Evolutionary conservation across 92 coral and sea anemone genomes (phyloP), one percentile per base, ranked within the genome.

Genomic region (Palythoa grandiflora): DNA sequence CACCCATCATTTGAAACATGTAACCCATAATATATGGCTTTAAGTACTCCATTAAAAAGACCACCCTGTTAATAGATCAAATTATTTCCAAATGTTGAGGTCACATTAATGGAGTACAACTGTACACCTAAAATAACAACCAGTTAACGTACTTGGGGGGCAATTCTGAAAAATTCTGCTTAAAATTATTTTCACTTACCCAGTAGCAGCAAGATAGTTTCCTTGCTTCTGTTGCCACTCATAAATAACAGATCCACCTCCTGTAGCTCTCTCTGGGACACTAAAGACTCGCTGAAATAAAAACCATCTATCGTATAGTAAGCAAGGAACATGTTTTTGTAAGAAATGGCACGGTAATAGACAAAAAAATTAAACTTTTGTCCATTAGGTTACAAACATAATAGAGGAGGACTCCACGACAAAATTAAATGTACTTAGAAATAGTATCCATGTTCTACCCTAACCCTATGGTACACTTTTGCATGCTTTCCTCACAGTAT

Each of bases 201-300:
- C 99, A 35, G 98, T 85, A 6, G 90, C 92, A 79, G 99, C 98
- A 50, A 97, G 89, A 87, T 97, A 97, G 54, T 94, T 93, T 9
- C 99, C 99, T 52, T 93, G 98, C 85, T 94, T 93, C 78, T 88
- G 90, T 68, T 97, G 99, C 99, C 99, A 97, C 79, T 94, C 89
- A 77, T 95, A 97, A 36, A 88, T 83, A 52, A 97, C 93, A 74
- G 91, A 63, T 14, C 98, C 94, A 6, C 99, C 99, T 38, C 98
- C 97, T 83, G 96, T 96, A 40, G 89, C 96, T 85, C 94, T 95
- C 66, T 97, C 99, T 39, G 99, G 98, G 77, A 97, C 95, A 89
- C 94, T 95, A 76, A 97, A 97, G 2, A 97, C 99, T 81, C 99
- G 93, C 99, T 97, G 70, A 68, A 91, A 73, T 44, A 59, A 2